phyloP scores from a whole-genome alignment of 53 echinoderm and acorn worm genomes.

The Mesocentrotus franciscanus region DNA sequence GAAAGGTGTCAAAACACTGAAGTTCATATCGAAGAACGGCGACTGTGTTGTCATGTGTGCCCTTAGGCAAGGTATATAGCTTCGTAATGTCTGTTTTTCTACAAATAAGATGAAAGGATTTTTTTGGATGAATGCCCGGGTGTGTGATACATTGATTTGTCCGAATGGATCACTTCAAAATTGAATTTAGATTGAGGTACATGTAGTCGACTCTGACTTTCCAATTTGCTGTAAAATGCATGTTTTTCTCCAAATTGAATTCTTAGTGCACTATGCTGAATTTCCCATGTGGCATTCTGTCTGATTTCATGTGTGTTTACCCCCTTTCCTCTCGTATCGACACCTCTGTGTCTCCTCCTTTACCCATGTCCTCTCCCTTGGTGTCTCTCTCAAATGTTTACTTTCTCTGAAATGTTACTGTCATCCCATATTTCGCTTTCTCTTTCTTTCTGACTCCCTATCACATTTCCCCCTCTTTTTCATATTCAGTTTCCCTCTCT shows the following conservation, averaged over 20 bases:
- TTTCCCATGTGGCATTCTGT: conserved; percentile 23
- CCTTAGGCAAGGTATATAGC: background rate
- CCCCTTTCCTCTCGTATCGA: background rate
- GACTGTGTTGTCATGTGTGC: background rate
- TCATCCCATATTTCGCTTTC: too few relatives aligned
- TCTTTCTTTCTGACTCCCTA: background rate
- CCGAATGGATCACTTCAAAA: conserved; percentile 12
- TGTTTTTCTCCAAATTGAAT: conserved; percentile 29
- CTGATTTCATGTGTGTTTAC: background rate
- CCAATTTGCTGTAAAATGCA: conserved; percentile 8
- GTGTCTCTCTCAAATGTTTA: background rate
- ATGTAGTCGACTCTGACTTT: background rate
- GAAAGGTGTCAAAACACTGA: background rate
- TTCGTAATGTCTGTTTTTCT: background rate
- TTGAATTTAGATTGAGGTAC: conserved; percentile 41
- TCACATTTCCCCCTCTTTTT: background rate
- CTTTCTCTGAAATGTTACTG: background rate
- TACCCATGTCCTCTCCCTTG: background rate
- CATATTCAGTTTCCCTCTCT: background rate
- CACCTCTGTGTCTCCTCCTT: background rate
- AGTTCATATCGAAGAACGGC: background rate
- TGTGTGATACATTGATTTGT: conserved; percentile 17
- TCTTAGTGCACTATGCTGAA: background rate
- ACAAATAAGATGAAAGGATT: background rate
- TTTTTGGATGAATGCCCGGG: background rate